A percentile compares a stretch with the other conserved stretches of the same genome.
phyloP scores from a whole-genome alignment of 23 tunicate genomes.

The Trididemnum miniatum region DNA sequence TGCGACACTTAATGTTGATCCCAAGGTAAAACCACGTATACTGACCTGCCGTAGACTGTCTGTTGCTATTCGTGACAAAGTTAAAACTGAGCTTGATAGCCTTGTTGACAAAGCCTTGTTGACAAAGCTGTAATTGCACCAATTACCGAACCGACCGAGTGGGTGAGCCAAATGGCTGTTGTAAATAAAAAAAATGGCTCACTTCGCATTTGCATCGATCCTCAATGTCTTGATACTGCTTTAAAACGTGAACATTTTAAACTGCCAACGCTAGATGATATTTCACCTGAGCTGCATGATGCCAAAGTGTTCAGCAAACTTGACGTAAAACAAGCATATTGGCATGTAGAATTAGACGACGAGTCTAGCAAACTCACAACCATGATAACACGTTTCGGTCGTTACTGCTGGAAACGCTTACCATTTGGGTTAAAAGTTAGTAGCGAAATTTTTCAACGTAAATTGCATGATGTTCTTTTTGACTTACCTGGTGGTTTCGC shows the following conservation, averaged over 20 bases:
- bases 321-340: conserved; percentile 32
- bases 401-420: conserved; percentile 16
- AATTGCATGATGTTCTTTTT: background rate
- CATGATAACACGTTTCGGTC: conserved; percentile 31
- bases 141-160: conserved; percentile 4
- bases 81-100: conserved; percentile 12
- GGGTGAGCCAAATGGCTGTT: conserved; percentile 37
- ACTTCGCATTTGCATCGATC: conserved; percentile 25
- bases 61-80: conserved; percentile 13
- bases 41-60: conserved; percentile 10
- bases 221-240: conserved; percentile 9
- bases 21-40: background rate
- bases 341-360: conserved; percentile 33
- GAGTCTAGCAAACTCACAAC: background rate
- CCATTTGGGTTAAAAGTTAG: conserved; percentile 43
- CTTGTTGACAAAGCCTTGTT: conserved; percentile 1
- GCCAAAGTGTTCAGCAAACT: conserved; percentile 26
- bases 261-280: conserved; percentile 29
- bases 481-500: conserved; percentile 7
- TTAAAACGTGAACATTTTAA: conserved; percentile 21
- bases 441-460: conserved; percentile 15
- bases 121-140: background rate
- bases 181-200: conserved; percentile 4
- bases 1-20: conserved; percentile 4
- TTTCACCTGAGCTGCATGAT: conserved; percentile 8